These are phyloP conservation scores for Imbricaverruca yamaguchii DNA, from an alignment of 2,888 invertebrate genomes.

Conservation along the genomic window DNA sequence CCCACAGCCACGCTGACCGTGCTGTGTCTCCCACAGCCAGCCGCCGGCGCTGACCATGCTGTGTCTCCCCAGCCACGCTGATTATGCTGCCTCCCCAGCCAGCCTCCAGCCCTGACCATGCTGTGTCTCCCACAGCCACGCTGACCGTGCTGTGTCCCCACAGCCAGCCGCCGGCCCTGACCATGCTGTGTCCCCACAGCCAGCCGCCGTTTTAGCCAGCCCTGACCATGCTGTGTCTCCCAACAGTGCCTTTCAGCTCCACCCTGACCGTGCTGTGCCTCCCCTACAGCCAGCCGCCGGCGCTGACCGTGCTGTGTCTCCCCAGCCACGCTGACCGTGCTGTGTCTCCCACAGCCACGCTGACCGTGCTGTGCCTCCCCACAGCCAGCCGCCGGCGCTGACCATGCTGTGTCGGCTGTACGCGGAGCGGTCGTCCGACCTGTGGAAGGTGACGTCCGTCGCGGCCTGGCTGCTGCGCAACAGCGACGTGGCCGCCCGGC, in stretches of 20 bases:
- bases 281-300: background rate
- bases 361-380: background rate
- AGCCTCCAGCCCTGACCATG: background rate
- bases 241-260: background rate
- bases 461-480: background rate
- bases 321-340: background rate
- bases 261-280: too few relatives aligned
- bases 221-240: too few relatives aligned
- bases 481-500: background rate
- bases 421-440: conserved; percentile 59
- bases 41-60: background rate
- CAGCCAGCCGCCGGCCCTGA: background rate
- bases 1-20: too few relatives aligned
- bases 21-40: background rate
- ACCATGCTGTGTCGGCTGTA: conserved; percentile 48
- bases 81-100: background rate
- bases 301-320: background rate
- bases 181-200: too few relatives aligned
- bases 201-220: too few relatives aligned
- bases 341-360: background rate
- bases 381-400: conserved; percentile 21
- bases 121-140: too few relatives aligned
- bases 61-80: background rate
- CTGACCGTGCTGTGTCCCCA: background rate
- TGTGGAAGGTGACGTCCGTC: conserved; percentile 66